Conservation (phyloP, 2,797 vertebrate genomes). For the Halcyon smyrnensis region DNA sequence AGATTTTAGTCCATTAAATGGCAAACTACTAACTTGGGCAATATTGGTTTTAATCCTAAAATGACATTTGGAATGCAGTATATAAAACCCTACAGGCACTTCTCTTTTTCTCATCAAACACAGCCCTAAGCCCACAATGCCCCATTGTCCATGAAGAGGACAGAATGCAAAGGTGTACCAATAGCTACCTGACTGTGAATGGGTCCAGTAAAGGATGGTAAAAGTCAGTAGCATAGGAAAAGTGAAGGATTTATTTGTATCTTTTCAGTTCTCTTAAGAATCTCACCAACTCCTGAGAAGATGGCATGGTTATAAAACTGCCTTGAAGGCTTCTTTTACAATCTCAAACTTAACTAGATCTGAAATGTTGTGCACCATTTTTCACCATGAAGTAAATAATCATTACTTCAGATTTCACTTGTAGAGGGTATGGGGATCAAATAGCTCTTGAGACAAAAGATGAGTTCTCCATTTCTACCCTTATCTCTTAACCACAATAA, state of each 20-base stretch:
- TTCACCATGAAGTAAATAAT: not conserved
- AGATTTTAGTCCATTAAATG: not conserved
- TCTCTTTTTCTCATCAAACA: not conserved
- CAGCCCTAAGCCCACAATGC: not conserved
- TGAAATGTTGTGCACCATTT: not conserved
- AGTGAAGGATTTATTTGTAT: not conserved
- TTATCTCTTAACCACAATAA: not conserved
- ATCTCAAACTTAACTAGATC: not conserved
- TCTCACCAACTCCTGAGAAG: fast-evolving
- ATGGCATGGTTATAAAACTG: not conserved
- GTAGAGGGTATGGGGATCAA: not conserved
- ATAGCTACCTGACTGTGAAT: not conserved
- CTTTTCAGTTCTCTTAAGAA: not conserved
- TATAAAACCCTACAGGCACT: not conserved
- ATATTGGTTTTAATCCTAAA: not conserved
- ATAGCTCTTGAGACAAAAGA: not conserved
- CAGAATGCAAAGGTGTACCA: not conserved
- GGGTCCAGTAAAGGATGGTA: not conserved
- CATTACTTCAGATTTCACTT: not conserved
- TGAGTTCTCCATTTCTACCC: not conserved
- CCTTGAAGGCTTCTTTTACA: not conserved
- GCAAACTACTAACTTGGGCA: not conserved
- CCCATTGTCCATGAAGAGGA: not conserved
- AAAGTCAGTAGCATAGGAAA: not conserved
- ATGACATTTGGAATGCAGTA: not conserved